Conservation (phyloP, 92 coral and sea anemone species). For the Hydrozoanthus gracilis region DNA sequence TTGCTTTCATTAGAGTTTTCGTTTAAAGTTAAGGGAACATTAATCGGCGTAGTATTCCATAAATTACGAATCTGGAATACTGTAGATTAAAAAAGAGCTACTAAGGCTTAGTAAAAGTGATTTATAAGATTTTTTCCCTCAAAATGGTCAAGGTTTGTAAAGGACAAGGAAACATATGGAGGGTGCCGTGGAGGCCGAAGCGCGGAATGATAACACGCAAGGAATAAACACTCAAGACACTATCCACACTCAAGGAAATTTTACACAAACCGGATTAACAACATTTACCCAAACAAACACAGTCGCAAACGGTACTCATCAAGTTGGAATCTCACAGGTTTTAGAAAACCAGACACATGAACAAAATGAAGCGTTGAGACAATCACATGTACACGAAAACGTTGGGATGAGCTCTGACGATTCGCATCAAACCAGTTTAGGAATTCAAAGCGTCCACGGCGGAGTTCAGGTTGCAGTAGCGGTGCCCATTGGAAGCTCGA, state of each 20-base stretch:
- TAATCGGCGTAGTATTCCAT: slow-evolving; percentile 38
- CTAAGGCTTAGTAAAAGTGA: slow-evolving; percentile 22
- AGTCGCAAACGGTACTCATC: slow-evolving; percentile 83
- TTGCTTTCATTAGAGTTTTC: slow-evolving; percentile 20
- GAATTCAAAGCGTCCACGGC: slow-evolving; percentile 74
- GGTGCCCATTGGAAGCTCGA: slow-evolving; percentile 69
- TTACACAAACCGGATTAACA: slow-evolving; percentile 71
- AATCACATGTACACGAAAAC: slow-evolving; percentile 61
- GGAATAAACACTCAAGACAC: slow-evolving; percentile 68
- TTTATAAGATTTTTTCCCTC: slow-evolving; percentile 53
- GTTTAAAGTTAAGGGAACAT: neutral
- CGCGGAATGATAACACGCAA: slow-evolving; percentile 77
- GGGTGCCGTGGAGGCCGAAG: slow-evolving; percentile 70
- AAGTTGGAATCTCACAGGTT: slow-evolving; percentile 76
- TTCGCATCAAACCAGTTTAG: slow-evolving; percentile 64
- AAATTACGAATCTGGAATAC: slow-evolving; percentile 21
- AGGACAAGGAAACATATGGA: slow-evolving; percentile 69
- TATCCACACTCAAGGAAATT: slow-evolving; percentile 66
- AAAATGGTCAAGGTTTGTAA: slow-evolving; percentile 63
- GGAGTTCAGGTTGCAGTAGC: slow-evolving; percentile 85
- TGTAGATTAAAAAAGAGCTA: slow-evolving; percentile 22
- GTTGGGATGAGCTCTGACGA: slow-evolving; percentile 73
- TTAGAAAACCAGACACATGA: slow-evolving; percentile 77
- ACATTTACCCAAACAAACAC: slow-evolving; percentile 74
- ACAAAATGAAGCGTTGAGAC: slow-evolving; percentile 55